Conservation (phyloP, 2,797 vertebrate species). For the Cuniculus paca region DNA sequence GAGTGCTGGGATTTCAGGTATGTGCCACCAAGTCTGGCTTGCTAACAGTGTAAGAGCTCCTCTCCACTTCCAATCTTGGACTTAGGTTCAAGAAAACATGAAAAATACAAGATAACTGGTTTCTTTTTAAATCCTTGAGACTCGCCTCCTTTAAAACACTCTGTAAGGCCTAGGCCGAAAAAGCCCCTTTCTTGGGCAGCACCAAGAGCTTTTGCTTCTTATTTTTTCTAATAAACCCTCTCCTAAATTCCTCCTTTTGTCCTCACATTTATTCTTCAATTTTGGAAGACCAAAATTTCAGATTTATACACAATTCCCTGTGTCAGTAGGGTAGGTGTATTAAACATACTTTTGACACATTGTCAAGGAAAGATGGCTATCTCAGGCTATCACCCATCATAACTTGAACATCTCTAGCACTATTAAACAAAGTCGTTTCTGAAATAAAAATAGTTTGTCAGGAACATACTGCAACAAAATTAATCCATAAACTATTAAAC, state of each 20-base stretch:
- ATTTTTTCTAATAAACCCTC: not conserved
- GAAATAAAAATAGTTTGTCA: not conserved
- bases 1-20: too few species aligned
- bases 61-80: not conserved
- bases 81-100: not conserved
- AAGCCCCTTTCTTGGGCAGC: not conserved
- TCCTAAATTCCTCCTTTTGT: not conserved
- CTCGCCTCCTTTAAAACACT: not conserved
- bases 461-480: not conserved
- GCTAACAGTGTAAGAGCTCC: not conserved
- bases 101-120: not conserved
- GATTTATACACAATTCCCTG: not conserved
- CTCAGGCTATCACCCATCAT: not conserved
- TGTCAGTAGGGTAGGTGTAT: not conserved
- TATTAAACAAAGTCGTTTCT: not conserved
- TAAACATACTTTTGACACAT: not conserved
- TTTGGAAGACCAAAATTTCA: not conserved
- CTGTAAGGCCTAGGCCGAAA: not conserved
- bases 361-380: not conserved
- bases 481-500: not conserved
- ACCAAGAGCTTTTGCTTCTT: not conserved
- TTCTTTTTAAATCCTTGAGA: not conserved
- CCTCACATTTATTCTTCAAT: not conserved
- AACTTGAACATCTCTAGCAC: not conserved
- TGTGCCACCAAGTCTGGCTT: too few species aligned